Evolutionary conservation across 2,888 invertebrate species (phyloP).

Genomic region (Tetrapedia diversipes): DNA sequence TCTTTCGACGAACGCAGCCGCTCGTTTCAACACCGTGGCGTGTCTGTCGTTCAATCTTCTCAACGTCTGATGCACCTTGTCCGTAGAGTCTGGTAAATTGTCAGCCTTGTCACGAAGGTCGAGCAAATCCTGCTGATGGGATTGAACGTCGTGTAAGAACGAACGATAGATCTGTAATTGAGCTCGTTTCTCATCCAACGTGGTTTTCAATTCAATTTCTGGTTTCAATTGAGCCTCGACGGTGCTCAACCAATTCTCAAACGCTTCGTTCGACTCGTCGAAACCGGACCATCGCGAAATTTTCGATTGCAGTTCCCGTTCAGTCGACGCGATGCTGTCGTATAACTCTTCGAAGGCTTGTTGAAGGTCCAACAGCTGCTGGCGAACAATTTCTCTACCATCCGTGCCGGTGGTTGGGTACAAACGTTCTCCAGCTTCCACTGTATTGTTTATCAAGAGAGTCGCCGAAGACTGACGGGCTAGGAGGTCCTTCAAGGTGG

Average conservation of each 20-base stretch:
- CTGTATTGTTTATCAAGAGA: constrained; percentile 90
- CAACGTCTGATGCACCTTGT: constrained; percentile 89
- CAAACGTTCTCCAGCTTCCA: constrained; percentile 94
- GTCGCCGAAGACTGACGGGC: constrained; percentile 90
- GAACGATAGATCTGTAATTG: constrained; percentile 93
- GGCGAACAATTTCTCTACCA: constrained; percentile 92
- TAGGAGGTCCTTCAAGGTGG: constrained; percentile 89
- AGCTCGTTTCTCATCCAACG: constrained; percentile 95
- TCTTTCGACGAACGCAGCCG: constrained; percentile 90
- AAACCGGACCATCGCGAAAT: constrained; percentile 95
- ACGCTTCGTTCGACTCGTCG: constrained; percentile 91
- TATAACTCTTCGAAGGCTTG: constrained; percentile 91
- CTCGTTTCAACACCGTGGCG: constrained; percentile 87
- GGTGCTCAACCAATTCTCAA: constrained; percentile 91
- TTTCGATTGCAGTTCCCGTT: constrained; percentile 92
- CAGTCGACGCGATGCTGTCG: constrained; percentile 90
- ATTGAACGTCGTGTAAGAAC: constrained; percentile 91
- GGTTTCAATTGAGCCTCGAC: constrained; percentile 90
- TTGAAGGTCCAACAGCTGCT: constrained; percentile 92
- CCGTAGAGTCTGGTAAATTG: constrained; percentile 90
- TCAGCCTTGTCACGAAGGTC: constrained; percentile 92
- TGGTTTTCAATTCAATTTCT: constrained; percentile 92
- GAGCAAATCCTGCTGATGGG: constrained; percentile 93
- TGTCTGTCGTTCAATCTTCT: constrained; percentile 88
- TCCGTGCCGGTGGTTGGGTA: constrained; percentile 94